phyloP scores from a whole-genome alignment of 2,797 vertebrate species.

The Cynodonichthys magdalenae region DNA sequence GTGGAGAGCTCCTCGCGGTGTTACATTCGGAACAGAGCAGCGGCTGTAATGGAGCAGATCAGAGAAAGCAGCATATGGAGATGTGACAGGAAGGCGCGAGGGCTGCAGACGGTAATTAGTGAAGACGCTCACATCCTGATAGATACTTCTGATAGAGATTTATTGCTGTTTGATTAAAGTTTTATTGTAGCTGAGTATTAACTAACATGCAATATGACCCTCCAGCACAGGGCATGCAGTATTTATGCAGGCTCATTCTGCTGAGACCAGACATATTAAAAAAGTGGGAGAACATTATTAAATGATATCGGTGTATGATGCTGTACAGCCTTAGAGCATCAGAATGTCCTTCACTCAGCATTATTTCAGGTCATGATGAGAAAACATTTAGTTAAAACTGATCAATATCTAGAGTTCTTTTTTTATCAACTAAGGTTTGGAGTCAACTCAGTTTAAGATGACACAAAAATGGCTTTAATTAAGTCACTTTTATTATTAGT shows the following conservation, averaged over 20 bases:
- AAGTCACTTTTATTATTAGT: too few relatives aligned
- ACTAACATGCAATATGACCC: constrained; percentile 7
- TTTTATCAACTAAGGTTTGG: neutral
- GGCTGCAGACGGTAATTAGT: constrained; percentile 55
- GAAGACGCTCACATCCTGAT: constrained; percentile 33
- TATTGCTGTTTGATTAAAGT: constrained; percentile 35
- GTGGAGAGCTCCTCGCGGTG: constrained; percentile 24
- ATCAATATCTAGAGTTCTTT: neutral
- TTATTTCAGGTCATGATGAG: constrained; percentile 6
- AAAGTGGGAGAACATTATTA: constrained; percentile 7
- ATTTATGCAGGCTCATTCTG: constrained; percentile 18
- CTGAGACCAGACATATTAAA: constrained; percentile 9
- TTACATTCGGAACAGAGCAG: constrained; percentile 18
- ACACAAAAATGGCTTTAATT: too few relatives aligned
- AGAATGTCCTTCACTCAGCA: neutral
- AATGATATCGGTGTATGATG: constrained; percentile 15
- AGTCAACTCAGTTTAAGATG: too few relatives aligned
- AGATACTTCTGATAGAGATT: constrained; percentile 28
- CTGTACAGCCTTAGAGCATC: neutral
- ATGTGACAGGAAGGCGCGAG: constrained; percentile 46
- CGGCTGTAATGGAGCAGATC: constrained; percentile 37
- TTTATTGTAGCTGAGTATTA: constrained; percentile 20
- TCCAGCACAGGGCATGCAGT: constrained; percentile 8
- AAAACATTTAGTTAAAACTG: neutral
- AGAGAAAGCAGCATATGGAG: constrained; percentile 61